These are phyloP conservation scores for Pelodytes ibericus DNA, from an alignment of 2,797 vertebrate species.

Conservation along the genomic window DNA sequence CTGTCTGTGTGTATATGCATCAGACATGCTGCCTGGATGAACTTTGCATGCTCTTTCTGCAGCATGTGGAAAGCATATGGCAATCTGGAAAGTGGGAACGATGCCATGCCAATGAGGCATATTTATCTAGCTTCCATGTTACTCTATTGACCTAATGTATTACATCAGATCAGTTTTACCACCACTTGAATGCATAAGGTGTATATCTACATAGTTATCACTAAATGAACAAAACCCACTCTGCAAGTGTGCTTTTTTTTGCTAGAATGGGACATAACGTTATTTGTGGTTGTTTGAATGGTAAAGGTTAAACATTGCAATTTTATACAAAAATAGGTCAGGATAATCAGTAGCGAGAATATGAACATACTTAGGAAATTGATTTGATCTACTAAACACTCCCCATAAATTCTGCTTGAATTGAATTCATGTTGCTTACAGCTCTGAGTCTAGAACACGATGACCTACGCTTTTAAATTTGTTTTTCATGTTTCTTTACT, in stretches of 20 bases:
- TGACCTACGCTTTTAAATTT: slow-evolving; percentile 39
- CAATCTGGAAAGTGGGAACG: no score
- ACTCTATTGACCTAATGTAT: no score
- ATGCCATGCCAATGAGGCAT: no score
- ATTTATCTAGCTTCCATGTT: no score
- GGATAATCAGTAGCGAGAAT: slow-evolving; percentile 37
- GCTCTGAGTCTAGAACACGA: slow-evolving; percentile 20
- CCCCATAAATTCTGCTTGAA: slow-evolving; percentile 41
- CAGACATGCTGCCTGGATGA: no score
- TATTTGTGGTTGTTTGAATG: neutral
- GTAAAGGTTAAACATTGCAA: slow-evolving; percentile 3
- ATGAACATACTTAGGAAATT: slow-evolving; percentile 32
- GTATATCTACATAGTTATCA: neutral
- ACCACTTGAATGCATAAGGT: no score
- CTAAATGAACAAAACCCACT: no score
- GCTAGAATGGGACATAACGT: slow-evolving; percentile 16
- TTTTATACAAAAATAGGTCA: slow-evolving; percentile 44
- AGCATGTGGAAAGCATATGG: no score
- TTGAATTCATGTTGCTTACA: slow-evolving; percentile 12
- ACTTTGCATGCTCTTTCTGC: no score
- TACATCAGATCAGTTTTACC: no score
- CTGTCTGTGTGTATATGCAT: no score
- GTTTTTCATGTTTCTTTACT: slow-evolving; percentile 41
- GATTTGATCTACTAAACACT: slow-evolving; percentile 42
- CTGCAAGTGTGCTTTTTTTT: no score